These are phyloP conservation scores for Glareola pratincola DNA, from an alignment of 2,113 vertebrate genomes.

Conservation along the genomic window DNA sequence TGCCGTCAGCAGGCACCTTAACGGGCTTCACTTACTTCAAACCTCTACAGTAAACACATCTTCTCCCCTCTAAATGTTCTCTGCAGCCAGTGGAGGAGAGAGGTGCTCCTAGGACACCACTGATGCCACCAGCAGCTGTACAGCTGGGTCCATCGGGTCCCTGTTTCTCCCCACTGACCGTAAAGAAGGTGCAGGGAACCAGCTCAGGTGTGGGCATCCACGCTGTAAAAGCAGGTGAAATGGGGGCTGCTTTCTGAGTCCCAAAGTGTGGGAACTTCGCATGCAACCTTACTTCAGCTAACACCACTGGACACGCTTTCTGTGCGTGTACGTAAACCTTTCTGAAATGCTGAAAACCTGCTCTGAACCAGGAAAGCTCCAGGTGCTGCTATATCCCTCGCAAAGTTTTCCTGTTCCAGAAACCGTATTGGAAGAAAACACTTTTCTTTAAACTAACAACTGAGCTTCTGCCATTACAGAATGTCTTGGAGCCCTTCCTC, in stretches of 20 bases:
- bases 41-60: background rate
- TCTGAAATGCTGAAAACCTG: background rate
- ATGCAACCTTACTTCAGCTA: background rate
- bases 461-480: background rate
- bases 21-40: background rate
- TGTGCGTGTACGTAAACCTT: background rate
- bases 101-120: background rate
- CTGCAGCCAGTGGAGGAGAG: background rate
- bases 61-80: background rate
- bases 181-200: background rate
- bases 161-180: fast-evolving
- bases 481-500: background rate
- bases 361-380: background rate
- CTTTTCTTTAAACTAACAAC: background rate
- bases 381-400: background rate
- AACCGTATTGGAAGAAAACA: background rate
- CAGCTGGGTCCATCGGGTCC: fast-evolving
- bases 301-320: background rate
- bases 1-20: background rate
- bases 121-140: background rate
- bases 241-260: background rate
- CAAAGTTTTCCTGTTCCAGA: background rate
- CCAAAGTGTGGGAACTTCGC: background rate
- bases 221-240: background rate
- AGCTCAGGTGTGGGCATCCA: background rate